These are phyloP conservation scores for Pseudococcus jackbeardsleyi DNA, from an alignment of 2,888 invertebrate genomes.

Conservation along the genomic window DNA sequence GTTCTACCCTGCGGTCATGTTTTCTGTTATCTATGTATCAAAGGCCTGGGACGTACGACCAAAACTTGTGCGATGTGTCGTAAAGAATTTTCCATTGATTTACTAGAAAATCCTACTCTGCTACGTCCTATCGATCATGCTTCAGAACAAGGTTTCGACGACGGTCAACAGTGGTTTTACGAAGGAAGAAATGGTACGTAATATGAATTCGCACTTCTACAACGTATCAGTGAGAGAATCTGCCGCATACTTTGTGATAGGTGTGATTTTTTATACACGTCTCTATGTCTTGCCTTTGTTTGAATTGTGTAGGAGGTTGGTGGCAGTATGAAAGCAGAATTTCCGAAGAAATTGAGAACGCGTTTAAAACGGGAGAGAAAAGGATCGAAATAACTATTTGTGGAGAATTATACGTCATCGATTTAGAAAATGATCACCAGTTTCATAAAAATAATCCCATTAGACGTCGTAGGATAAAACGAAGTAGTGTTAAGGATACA, in stretches of 20 bases:
- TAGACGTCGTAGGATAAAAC: slow-evolving; percentile 85
- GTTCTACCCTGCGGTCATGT: slow-evolving; percentile 94
- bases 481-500: slow-evolving; percentile 80
- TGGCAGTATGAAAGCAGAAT: slow-evolving; percentile 97
- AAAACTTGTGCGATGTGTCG: slow-evolving; percentile 94
- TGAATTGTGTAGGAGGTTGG: slow-evolving; percentile 80
- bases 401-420: slow-evolving; percentile 90
- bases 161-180: slow-evolving; percentile 92
- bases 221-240: background rate
- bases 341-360: slow-evolving; percentile 86
- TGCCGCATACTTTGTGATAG: slow-evolving; percentile 7
- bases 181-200: slow-evolving; percentile 90
- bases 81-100: slow-evolving; percentile 89
- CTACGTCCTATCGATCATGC: slow-evolving; percentile 73
- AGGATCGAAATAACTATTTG: slow-evolving; percentile 90
- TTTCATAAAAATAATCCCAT: slow-evolving; percentile 85
- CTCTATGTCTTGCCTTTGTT: background rate
- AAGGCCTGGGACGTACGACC: slow-evolving; percentile 90
- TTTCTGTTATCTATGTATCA: slow-evolving; percentile 95
- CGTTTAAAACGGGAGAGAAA: slow-evolving; percentile 81
- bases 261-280: background rate
- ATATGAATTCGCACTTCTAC: background rate
- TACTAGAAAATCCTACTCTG: slow-evolving; percentile 86
- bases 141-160: slow-evolving; percentile 72
- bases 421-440: slow-evolving; percentile 89